phyloP scores from a whole-genome alignment of 2,797 vertebrate species.

The Orestias chungarensis region DNA sequence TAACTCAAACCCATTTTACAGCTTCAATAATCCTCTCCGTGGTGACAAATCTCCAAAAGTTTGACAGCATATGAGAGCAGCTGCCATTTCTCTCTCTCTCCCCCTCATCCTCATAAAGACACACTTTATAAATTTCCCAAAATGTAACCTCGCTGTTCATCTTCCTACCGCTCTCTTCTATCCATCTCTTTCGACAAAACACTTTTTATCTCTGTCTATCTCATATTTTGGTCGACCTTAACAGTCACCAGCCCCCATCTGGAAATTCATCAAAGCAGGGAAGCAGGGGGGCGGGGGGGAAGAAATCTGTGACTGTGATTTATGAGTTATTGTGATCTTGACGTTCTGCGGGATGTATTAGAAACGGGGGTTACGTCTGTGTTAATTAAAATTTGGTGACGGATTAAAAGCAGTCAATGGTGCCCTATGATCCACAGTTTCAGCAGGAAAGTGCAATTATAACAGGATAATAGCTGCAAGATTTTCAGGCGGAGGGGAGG shows the following conservation, averaged over 20 bases:
- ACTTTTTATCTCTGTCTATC: slow-evolving; percentile 13
- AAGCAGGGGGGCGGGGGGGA: slow-evolving; percentile 54
- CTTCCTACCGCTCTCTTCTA: slow-evolving; percentile 14
- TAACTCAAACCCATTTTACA: slow-evolving; percentile 72
- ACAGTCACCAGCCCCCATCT: slow-evolving; percentile 62
- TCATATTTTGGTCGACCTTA: slow-evolving; percentile 64
- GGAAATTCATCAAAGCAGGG: slow-evolving; percentile 75
- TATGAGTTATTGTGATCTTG: slow-evolving; percentile 78
- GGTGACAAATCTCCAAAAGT: slow-evolving; percentile 74
- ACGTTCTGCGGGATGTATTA: slow-evolving; percentile 71
- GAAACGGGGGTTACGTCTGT: slow-evolving; percentile 74
- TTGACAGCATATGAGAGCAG: slow-evolving; percentile 58
- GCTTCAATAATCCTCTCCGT: slow-evolving; percentile 68
- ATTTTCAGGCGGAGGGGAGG: slow-evolving; percentile 7
- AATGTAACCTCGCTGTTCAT: slow-evolving; percentile 44
- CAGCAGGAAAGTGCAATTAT: slow-evolving; percentile 79
- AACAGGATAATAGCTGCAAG: slow-evolving; percentile 72
- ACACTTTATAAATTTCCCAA: slow-evolving; percentile 33
- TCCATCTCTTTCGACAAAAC: slow-evolving; percentile 17
- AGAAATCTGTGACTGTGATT: slow-evolving; percentile 75
- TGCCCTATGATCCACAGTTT: slow-evolving; percentile 77
- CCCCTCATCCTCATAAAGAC: slow-evolving; percentile 45
- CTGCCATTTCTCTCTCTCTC: slow-evolving; percentile 49
- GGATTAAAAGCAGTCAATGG: slow-evolving; percentile 81
- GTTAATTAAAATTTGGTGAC: slow-evolving; percentile 81